Percentiles rank a stretch among this genome's conserved stretches.
These are phyloP conservation scores for Cantharis rufa DNA, from an alignment of 2,888 invertebrate genomes.

Conservation along the genomic window DNA sequence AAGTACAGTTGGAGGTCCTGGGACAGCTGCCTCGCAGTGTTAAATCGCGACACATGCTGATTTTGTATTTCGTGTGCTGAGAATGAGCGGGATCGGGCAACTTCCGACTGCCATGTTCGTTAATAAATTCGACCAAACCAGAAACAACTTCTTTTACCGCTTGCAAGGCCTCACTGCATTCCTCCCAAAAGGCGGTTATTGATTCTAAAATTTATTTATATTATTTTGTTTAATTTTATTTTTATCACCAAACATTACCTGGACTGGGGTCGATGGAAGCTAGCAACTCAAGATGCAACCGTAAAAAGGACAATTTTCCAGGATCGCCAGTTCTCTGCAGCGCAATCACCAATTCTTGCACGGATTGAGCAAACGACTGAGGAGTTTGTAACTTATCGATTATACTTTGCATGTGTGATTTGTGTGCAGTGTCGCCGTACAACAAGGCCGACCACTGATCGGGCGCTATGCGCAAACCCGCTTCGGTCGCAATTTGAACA, in stretches of 20 bases:
- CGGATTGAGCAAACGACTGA: conserved; percentile 87
- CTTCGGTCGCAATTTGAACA: conserved; percentile 97
- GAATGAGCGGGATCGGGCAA: conserved; percentile 62
- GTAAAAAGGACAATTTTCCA: conserved; percentile 75
- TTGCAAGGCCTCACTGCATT: conserved; percentile 68
- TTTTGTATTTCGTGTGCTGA: conserved; percentile 80
- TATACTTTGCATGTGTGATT: conserved; percentile 96
- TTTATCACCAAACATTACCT: conserved; percentile 57
- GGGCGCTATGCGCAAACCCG: conserved; percentile 93
- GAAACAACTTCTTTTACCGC: conserved; percentile 73
- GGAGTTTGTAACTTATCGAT: conserved; percentile 92
- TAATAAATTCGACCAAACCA: conserved; percentile 77
- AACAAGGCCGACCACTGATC: conserved; percentile 98
- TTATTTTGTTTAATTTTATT: not conserved
- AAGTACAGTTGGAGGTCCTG: conserved; percentile 84
- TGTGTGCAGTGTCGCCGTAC: conserved; percentile 94
- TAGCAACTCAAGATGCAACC: conserved; percentile 80
- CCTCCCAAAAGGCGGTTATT: conserved; percentile 66
- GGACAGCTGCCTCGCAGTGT: conserved; percentile 81
- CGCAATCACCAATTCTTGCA: conserved; percentile 89
- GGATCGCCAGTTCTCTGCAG: conserved; percentile 89
- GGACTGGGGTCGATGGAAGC: conserved; percentile 86
- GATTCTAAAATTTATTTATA: conserved; percentile 56
- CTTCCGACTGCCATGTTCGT: conserved; percentile 73
- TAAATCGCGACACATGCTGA: conserved; percentile 87